Conservation (phyloP, 2,113 vertebrate species). For the Natator depressus region DNA sequence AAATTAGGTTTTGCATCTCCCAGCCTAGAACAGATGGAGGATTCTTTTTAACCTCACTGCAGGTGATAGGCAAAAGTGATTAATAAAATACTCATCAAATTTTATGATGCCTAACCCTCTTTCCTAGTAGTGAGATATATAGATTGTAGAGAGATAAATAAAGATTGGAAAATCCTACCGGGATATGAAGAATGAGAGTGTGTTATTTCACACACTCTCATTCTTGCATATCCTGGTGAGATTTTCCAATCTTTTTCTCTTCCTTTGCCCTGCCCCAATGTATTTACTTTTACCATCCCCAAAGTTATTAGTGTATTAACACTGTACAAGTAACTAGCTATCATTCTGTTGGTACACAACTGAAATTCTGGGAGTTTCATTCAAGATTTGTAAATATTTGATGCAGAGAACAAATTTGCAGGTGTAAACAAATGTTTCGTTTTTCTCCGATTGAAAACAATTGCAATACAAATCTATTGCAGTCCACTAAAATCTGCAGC, state of each 20-base stretch:
- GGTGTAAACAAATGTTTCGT: neutral
- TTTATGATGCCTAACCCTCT: neutral
- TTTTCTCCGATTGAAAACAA: neutral
- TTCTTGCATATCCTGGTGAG: neutral
- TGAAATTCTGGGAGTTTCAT: neutral
- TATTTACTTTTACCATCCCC: neutral
- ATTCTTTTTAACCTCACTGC: neutral
- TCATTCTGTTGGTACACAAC: neutral
- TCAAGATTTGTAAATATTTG: neutral
- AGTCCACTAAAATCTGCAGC: neutral
- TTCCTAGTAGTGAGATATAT: neutral
- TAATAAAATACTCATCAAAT: constrained; percentile 18
- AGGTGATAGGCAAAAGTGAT: constrained; percentile 25
- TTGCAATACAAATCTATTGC: neutral
- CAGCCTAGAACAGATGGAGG: neutral
- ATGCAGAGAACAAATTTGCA: neutral
- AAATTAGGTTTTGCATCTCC: neutral
- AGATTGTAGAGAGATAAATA: no score
- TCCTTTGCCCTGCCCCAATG: neutral
- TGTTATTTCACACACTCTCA: neutral
- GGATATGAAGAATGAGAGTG: no score
- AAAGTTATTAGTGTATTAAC: neutral
- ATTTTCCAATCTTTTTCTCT: neutral
- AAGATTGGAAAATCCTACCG: no score
- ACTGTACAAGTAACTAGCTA: neutral